These are phyloP conservation scores for Mormyrus proboscirostris DNA, from an alignment of 2,797 vertebrate genomes.

Conservation along the genomic window DNA sequence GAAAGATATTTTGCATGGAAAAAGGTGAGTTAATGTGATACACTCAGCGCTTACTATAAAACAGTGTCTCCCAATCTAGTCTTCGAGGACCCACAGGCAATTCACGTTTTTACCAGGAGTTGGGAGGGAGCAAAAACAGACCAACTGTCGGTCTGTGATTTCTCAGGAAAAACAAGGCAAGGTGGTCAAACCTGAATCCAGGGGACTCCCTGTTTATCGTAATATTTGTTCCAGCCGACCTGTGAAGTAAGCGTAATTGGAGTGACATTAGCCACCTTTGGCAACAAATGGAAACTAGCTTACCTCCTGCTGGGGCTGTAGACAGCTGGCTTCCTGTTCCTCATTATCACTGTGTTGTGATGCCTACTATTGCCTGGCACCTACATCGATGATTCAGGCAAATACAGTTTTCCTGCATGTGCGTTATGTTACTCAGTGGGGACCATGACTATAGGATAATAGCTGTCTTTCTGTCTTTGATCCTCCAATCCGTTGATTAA, in stretches of 20 bases:
- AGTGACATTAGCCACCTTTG: neutral
- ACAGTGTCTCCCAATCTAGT: neutral
- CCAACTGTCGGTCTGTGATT: neutral
- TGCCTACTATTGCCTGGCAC: neutral
- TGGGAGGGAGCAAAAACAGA: neutral
- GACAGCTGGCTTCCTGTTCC: neutral
- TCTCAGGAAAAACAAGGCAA: neutral
- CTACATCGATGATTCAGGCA: neutral
- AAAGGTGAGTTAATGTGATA: constrained; percentile 61
- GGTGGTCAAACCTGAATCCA: neutral
- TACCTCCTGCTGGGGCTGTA: neutral
- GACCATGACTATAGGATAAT: neutral
- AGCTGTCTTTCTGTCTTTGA: neutral
- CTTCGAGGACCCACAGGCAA: neutral
- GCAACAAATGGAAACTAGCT: neutral
- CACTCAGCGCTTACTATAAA: neutral
- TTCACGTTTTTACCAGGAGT: neutral
- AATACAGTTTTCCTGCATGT: neutral
- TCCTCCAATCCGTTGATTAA: neutral
- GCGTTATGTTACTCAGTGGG: neutral
- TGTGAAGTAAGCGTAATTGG: neutral
- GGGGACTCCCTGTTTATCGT: neutral
- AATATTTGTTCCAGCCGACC: neutral
- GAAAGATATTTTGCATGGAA: constrained; percentile 70
- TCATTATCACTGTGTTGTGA: neutral